These are phyloP conservation scores for Babyrousa celebensis DNA, from an alignment of 2,797 vertebrate species.

Conservation along the genomic window DNA sequence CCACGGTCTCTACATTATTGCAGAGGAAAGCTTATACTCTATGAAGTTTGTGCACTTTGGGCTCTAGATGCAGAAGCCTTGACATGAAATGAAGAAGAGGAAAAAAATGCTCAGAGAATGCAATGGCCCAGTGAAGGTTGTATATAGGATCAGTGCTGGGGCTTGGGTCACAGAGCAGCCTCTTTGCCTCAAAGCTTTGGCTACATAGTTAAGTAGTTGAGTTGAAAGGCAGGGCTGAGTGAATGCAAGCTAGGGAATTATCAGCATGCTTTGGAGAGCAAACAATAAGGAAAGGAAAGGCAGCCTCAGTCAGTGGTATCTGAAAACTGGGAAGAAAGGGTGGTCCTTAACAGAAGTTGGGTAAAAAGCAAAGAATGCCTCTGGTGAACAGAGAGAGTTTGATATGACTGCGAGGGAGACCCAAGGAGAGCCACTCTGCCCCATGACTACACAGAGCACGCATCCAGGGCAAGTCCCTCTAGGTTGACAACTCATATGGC, in stretches of 20 bases:
- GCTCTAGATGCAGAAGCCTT: neutral
- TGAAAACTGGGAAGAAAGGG: neutral
- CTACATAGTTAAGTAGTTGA: neutral
- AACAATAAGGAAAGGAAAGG: neutral
- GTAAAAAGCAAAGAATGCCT: neutral
- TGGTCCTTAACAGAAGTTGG: neutral
- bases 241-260: neutral
- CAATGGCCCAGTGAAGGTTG: neutral
- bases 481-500: neutral
- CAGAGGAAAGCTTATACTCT: neutral
- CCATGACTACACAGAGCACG: neutral
- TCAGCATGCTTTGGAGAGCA: neutral
- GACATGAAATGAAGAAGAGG: neutral
- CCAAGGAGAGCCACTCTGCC: neutral
- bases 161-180: neutral
- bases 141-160: neutral
- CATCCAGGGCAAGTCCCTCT: neutral
- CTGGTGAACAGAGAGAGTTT: neutral
- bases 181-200: neutral
- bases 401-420: neutral
- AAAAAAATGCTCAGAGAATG: neutral
- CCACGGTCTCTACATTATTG: neutral
- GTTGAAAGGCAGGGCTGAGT: neutral
- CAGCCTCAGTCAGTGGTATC: rapidly evolving
- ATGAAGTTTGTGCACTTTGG: neutral